Evolutionary conservation across 2,797 vertebrate genomes (phyloP).

Genomic region (Eospalax fontanierii): DNA sequence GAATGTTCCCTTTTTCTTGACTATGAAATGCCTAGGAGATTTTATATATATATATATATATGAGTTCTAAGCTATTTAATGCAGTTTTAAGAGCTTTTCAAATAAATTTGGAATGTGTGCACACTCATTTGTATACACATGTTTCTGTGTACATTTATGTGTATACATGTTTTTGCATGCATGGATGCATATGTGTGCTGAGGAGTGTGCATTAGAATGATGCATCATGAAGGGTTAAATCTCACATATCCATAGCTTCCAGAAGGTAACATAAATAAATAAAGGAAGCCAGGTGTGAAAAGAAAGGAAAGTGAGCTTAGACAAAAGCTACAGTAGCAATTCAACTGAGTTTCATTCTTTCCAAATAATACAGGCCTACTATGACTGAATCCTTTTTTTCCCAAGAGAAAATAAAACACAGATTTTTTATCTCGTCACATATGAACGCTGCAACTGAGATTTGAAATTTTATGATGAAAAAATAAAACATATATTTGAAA

Average conservation of each 20-base stretch:
- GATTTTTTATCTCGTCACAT: neutral
- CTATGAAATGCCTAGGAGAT: slow-evolving; percentile 14
- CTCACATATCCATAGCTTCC: neutral
- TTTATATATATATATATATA: too few relatives aligned
- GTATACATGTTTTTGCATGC: neutral
- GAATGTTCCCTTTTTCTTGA: neutral
- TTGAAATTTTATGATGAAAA: slow-evolving; percentile 12
- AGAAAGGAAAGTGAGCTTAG: neutral
- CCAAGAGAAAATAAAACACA: slow-evolving; percentile 1
- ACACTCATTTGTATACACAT: neutral
- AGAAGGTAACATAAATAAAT: slow-evolving; percentile 16
- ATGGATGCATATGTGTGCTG: neutral
- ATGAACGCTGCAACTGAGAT: slow-evolving; percentile 20
- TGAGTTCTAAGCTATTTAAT: neutral
- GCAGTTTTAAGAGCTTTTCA: neutral
- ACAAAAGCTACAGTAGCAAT: neutral
- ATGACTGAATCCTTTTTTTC: neutral
- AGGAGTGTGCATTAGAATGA: neutral
- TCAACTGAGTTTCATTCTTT: neutral
- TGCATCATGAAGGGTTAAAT: neutral
- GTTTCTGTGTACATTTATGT: neutral
- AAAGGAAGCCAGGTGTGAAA: neutral
- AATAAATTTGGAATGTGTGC: neutral
- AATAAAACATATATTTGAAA: slow-evolving; percentile 18
- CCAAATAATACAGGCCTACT: neutral